These are phyloP conservation scores for Drosophila picticornis DNA, from an alignment of 2,888 invertebrate genomes.

Conservation along the genomic window DNA sequence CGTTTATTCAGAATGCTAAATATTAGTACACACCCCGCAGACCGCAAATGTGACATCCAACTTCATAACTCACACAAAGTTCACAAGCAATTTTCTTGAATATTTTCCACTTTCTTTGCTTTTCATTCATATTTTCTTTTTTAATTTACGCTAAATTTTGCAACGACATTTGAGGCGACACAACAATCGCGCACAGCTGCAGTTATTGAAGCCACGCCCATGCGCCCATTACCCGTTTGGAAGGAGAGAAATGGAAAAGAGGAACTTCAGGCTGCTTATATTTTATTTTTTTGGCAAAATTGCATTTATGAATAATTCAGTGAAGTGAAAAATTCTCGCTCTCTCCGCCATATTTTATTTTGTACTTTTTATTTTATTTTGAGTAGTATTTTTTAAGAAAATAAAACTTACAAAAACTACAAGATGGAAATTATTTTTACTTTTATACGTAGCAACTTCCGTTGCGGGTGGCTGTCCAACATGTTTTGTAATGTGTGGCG, in stretches of 20 bases:
- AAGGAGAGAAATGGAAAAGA: conserved; percentile 8
- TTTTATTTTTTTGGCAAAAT: conserved; percentile 81
- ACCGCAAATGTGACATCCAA: conserved; percentile 41
- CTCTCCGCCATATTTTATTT: conserved; percentile 31
- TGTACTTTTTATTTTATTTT: conserved; percentile 19
- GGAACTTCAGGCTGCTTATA: conserved; percentile 55
- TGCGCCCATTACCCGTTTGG: conserved; percentile 13
- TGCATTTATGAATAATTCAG: conserved; percentile 83
- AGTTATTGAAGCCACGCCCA: conserved; percentile 47
- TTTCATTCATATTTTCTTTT: conserved; percentile 25
- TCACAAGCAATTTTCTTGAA: conserved; percentile 48
- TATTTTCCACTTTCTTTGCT: conserved; percentile 34
- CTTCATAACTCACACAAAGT: conserved; percentile 65
- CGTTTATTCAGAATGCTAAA: conserved; percentile 27
- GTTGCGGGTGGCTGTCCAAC: conserved; percentile 34
- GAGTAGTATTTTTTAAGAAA: conserved; percentile 32
- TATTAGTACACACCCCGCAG: conserved; percentile 16
- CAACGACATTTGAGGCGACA: conserved; percentile 62
- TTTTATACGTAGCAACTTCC: conserved; percentile 48
- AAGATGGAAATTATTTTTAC: conserved; percentile 58
- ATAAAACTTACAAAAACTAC: conserved; percentile 21
- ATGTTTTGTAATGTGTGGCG: conserved; percentile 62
- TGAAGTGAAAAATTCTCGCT: conserved; percentile 74
- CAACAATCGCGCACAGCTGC: conserved; percentile 50
- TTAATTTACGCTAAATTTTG: conserved; percentile 73